Base-by-base conservation (phyloP, 2,797 vertebrate species). In the Lepus oiostolus region DNA sequence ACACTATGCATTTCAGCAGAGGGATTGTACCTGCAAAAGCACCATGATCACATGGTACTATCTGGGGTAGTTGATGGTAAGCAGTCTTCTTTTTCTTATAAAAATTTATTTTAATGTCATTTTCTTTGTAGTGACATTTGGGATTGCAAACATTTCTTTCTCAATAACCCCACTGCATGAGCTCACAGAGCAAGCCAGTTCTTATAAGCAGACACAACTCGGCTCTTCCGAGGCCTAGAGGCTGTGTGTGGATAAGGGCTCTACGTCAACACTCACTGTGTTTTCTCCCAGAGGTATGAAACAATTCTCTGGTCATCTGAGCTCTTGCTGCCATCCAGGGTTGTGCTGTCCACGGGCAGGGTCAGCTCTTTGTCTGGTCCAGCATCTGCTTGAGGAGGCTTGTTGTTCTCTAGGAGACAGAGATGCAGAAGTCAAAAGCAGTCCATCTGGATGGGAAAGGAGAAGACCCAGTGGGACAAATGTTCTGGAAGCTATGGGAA, bases 361-460 rank as follows among this genome's bases (percentile, higher is more conserved):
- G 99, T 99, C 97, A 99, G 98, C 97, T 99, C 99, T 95, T 99
- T 99, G 98, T 99, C 99, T 35, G 99, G 99, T 76, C 99, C 99
- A 38, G 99, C 99, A 77, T 99, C 99, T 7, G 99, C 99, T 88
- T 98, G 98, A 4, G 99, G 99, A 1, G 99, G 98, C 89, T 99
- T 99, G 96, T 99, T 99, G 98, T 99, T 99, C 98, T 99, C 99
- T 99, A 97, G 96, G 96, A 98, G 89, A 97, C 65, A 75, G 85
- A 96, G 9, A 54, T 10, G 70, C 52, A 67, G 68, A 60, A 68
- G 65, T 96, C 92, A 96, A 67, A 91, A 83, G 83, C 76, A 95
- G 65, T 62, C 62, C 54, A 58, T 70, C 54, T 38, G 47, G 70
- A 50, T 93, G 87, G 72, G 60, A 92, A 38, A 91, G 52, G 38